Percentiles rank a stretch among this genome's conserved stretches.
Conservation (phyloP, 2,113 vertebrate species). For the Struthidea cinerea region DNA sequence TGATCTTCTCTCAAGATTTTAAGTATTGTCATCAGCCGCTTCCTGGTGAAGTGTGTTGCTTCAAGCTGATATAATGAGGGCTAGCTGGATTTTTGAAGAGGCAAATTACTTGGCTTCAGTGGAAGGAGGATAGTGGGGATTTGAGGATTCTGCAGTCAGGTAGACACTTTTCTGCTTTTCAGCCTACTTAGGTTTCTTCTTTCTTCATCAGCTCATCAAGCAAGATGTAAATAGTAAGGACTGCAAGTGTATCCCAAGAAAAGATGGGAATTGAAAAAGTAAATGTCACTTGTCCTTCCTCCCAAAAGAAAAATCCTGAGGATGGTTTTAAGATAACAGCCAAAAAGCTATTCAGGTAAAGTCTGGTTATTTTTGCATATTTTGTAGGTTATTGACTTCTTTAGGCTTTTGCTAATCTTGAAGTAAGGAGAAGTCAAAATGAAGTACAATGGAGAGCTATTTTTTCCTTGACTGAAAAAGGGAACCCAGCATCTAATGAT, state of each 20-base stretch:
- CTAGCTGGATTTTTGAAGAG: neutral
- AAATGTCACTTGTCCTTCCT: neutral
- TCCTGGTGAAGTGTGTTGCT: neutral
- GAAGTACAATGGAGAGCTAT: neutral
- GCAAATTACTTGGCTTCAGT: neutral
- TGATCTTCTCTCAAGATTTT: neutral
- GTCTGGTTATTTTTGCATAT: neutral
- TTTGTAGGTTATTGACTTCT: neutral
- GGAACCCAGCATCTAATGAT: neutral
- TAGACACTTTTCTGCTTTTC: neutral
- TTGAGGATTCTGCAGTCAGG: neutral
- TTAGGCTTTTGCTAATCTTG: neutral
- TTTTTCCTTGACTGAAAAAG: neutral
- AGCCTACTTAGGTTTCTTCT: neutral
- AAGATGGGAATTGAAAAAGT: neutral
- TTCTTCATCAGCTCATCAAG: neutral
- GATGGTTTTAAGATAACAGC: neutral
- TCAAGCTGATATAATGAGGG: neutral
- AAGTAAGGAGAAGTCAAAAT: neutral
- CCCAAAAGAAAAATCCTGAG: neutral
- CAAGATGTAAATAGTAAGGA: neutral
- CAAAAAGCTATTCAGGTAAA: neutral
- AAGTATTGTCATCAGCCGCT: accelerated
- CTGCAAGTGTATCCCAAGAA: neutral
- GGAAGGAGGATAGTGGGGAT: neutral